phyloP scores from a whole-genome alignment of 2,888 invertebrate species.

The Osmoderma eremita region DNA sequence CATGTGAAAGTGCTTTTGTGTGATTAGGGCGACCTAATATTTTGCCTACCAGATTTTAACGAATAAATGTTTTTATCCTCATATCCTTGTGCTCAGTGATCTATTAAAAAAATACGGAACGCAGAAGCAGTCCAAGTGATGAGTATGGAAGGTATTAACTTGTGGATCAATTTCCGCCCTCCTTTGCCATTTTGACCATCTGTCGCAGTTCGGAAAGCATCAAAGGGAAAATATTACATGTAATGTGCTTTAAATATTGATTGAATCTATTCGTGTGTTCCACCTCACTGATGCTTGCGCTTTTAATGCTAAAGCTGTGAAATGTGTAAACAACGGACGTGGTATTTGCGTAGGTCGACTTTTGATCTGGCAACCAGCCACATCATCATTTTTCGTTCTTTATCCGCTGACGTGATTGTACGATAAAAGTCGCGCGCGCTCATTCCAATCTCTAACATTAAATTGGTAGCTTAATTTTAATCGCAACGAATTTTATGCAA shows the following conservation, averaged over 20 bases:
- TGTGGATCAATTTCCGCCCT: slow-evolving; percentile 26
- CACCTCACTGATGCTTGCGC: slow-evolving; percentile 10
- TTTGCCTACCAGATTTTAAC: slow-evolving; percentile 48
- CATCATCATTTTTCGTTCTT: slow-evolving; percentile 31
- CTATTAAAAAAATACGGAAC: slow-evolving; percentile 3
- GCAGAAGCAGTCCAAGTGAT: slow-evolving; percentile 10
- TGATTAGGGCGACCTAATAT: slow-evolving; percentile 50
- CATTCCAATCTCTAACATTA: slow-evolving; percentile 4
- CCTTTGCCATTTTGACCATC: slow-evolving; percentile 17
- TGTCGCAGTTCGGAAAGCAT: slow-evolving; percentile 22
- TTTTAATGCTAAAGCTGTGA: slow-evolving; percentile 11
- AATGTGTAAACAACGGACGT: slow-evolving; percentile 19
- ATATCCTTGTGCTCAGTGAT: slow-evolving; percentile 23
- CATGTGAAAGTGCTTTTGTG: slow-evolving; percentile 54
- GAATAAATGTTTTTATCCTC: slow-evolving; percentile 9
- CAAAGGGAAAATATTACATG: slow-evolving; percentile 21
- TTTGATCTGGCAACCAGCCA: slow-evolving; percentile 33
- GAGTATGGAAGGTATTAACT: slow-evolving; percentile 16
- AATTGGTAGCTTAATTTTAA: slow-evolving; percentile 7
- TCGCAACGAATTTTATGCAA: not conserved
- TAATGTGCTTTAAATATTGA: slow-evolving; percentile 22
- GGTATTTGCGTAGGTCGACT: slow-evolving; percentile 30
- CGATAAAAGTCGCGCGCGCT: slow-evolving; percentile 15
- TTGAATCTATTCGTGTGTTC: slow-evolving; percentile 25
- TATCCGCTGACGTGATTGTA: slow-evolving; percentile 31